A percentile compares a stretch with the other conserved stretches of the same genome.
Conservation (phyloP, 2,797 vertebrate species). For the Tapirus indicus region DNA sequence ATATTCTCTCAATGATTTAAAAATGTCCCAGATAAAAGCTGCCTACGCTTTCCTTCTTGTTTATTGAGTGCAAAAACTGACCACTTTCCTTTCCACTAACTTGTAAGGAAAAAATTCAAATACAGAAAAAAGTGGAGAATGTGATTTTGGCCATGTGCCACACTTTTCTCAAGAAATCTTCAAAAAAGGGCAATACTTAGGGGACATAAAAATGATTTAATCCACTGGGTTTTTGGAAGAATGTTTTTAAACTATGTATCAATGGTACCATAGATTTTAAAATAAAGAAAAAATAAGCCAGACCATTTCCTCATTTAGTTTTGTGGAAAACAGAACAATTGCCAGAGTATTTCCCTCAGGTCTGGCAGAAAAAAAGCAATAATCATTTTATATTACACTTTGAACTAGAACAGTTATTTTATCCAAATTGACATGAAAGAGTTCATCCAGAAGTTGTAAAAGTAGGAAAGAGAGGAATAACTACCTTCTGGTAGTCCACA, state of each 20-base stretch:
- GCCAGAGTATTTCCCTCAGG: conserved; percentile 24
- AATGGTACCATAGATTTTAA: conserved; percentile 6
- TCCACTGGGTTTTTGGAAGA: conserved; percentile 38
- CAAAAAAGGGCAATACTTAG: conserved; percentile 22
- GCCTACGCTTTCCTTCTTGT: neutral
- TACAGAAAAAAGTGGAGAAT: neutral
- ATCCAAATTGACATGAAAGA: conserved; percentile 27
- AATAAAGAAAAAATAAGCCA: conserved; percentile 59
- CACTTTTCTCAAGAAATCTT: conserved; percentile 57
- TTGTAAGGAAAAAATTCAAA: conserved; percentile 57
- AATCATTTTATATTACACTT: conserved; percentile 19
- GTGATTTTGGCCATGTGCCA: conserved; percentile 16
- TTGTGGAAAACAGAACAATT: conserved; percentile 35
- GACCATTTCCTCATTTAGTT: conserved; percentile 41
- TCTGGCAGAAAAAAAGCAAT: neutral
- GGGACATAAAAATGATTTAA: conserved; percentile 63
- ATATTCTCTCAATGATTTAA: conserved; percentile 39
- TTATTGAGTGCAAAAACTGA: conserved; percentile 41
- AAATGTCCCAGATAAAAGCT: conserved; percentile 61
- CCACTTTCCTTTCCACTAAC: conserved; percentile 60
- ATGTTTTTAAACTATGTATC: conserved; percentile 55
- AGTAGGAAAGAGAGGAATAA: neutral
- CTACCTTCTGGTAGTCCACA: neutral
- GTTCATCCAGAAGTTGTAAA: conserved; percentile 38
- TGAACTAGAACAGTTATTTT: conserved; percentile 52